Evolutionary conservation across 1,140 invertebrate species (phyloP).

Genomic region (Cecropterus lyciades): DNA sequence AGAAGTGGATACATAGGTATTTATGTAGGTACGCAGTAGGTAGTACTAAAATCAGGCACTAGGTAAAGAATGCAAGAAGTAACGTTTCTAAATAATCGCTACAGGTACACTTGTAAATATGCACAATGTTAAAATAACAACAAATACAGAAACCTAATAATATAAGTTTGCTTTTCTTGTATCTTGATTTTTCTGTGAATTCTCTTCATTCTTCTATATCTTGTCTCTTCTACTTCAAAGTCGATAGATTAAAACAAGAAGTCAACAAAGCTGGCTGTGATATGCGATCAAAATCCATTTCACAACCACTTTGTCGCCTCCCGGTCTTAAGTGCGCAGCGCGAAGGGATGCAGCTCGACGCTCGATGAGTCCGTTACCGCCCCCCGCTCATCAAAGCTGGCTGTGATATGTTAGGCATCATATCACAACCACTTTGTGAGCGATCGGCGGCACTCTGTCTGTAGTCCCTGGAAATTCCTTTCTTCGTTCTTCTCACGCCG

Average conservation of each 20-base stretch:
- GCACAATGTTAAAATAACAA: background rate
- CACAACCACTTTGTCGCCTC: slow-evolving; percentile 71
- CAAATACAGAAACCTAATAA: too few relatives aligned
- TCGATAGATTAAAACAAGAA: slow-evolving; percentile 37
- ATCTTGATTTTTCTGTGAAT: too few relatives aligned
- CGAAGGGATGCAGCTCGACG: too few relatives aligned
- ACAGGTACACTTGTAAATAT: too few relatives aligned
- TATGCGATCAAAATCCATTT: slow-evolving; percentile 61
- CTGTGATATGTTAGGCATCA: slow-evolving; percentile 75
- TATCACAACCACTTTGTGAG: slow-evolving; percentile 78
- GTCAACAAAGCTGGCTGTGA: slow-evolving; percentile 84
- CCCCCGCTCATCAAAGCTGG: slow-evolving; percentile 82
- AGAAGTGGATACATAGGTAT: too few relatives aligned
- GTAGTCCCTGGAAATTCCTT: background rate
- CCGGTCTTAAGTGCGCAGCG: slow-evolving; percentile 21
- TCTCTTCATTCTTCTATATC: background rate
- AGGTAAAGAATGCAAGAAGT: too few relatives aligned
- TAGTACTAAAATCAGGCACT: too few relatives aligned
- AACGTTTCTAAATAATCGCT: too few relatives aligned
- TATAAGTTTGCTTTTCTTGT: too few relatives aligned
- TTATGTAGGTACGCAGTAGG: too few relatives aligned
- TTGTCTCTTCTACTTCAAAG: slow-evolving; percentile 28
- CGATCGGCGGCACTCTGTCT: slow-evolving; percentile 37
- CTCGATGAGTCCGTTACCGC: slow-evolving; percentile 23
- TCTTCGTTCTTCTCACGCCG: slow-evolving; percentile 12